Evolutionary conservation across 1,140 invertebrate genomes (phyloP).

Genomic region (Formica selysi): DNA sequence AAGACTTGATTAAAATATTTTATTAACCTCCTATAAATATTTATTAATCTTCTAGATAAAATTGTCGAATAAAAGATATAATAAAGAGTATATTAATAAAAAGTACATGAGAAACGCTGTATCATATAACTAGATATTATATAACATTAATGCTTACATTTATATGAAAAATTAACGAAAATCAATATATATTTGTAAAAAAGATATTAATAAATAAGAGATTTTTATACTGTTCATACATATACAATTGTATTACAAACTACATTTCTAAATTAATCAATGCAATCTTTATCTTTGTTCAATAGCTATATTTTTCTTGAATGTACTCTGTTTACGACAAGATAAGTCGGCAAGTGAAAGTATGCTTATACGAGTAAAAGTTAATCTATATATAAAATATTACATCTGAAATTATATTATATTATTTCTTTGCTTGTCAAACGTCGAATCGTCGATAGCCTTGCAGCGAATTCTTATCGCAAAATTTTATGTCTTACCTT

Average conservation of each 20-base stretch:
- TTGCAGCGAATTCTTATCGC: slow-evolving; percentile 26
- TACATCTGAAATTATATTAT: not conserved
- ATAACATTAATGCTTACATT: not conserved
- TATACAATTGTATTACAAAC: not conserved
- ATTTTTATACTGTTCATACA: too few species aligned
- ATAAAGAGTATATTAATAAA: not conserved
- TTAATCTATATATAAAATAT: not conserved
- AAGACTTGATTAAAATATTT: not conserved
- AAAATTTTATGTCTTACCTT: slow-evolving; percentile 20
- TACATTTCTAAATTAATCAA: not conserved
- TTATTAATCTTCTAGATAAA: not conserved
- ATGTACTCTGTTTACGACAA: not conserved
- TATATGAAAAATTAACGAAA: not conserved
- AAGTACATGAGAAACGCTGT: not conserved
- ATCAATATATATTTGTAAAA: too few species aligned
- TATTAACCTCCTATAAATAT: not conserved
- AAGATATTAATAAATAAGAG: not conserved
- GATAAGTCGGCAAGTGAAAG: not conserved
- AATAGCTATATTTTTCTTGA: not conserved
- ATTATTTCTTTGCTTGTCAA: slow-evolving; percentile 19
- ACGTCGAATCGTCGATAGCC: not conserved
- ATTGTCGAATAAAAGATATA: not conserved
- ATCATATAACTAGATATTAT: not conserved
- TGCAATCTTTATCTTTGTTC: not conserved
- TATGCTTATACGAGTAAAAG: not conserved